Base-by-base conservation (phyloP, 2,888 invertebrate species). In the Trichacis sp. region DNA sequence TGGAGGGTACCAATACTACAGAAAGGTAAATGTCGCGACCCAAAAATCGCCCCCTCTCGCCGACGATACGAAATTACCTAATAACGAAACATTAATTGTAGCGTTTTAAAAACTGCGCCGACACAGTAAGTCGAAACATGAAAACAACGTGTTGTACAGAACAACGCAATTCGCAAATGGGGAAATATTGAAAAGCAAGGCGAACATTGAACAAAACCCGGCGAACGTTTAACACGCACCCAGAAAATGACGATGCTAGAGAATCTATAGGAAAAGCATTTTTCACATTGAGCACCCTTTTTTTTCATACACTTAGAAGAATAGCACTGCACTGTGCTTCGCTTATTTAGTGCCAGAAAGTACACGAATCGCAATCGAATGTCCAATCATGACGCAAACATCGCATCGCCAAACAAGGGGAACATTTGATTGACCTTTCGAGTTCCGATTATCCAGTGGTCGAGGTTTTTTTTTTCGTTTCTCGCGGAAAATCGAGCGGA, bases 11-110 rank as follows among this genome's bases (percentile, higher is more conserved):
- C 81, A 81, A 47, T 69, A 77, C 53, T 83, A 82, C 58, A 77
- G 80, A 64, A 84, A 87, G 85, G 88, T 88, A 74, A 78, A 80
- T 71, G 38, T 17, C 36, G n/a, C 4, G 24, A 49, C 43, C 49
- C 49, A 17, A 46, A 36, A 48, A 19, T 20, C 46, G 40, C 17
- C 43, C 43, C 8, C n/a, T n/a, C n/a, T 24, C 24, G 8, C 24
- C n/a, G n/a, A n/a, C n/a, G n/a, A n/a, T n/a, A n/a, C n/a, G n/a
- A n/a, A n/a, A n/a, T n/a, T n/a, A n/a, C n/a, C n/a, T n/a, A n/a
- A n/a, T n/a, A n/a, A n/a, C n/a, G n/a, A n/a, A n/a, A n/a, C n/a
- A n/a, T n/a, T n/a, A 46, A 46, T 46, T 46, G 46, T 46, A 46
- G 46, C 46, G n/a, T n/a, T 18, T 20, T 24, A 24, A 46, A 46